phyloP scores from a whole-genome alignment of 2,888 invertebrate species.

The Lumbricus terrestris region DNA sequence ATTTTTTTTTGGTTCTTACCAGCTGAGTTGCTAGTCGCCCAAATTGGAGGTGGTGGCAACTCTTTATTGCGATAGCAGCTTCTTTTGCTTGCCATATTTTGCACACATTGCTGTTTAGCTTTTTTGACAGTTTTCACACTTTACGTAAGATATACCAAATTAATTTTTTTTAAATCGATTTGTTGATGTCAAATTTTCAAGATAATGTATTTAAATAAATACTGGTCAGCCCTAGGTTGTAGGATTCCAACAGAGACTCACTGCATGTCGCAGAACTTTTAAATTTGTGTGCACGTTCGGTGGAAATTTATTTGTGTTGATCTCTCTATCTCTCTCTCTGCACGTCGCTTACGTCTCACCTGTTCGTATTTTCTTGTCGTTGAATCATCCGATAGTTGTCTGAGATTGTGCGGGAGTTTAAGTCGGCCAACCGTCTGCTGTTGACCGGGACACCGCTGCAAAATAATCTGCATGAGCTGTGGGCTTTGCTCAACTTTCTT shows the following conservation, averaged over 20 bases:
- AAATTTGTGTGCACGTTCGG: not conserved
- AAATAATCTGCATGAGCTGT: slow-evolving; percentile 96
- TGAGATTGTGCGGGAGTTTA: slow-evolving; percentile 91
- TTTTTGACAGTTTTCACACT: too few species aligned
- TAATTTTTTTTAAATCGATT: too few species aligned
- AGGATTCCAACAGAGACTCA: not conserved
- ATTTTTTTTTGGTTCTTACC: too few species aligned
- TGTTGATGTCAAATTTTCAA: too few species aligned
- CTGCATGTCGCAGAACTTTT: not conserved
- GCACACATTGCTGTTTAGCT: too few species aligned
- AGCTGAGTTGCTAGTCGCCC: too few species aligned
- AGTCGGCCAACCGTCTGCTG: slow-evolving; percentile 89
- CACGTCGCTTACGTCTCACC: not conserved
- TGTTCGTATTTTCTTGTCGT: not conserved
- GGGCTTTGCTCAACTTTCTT: slow-evolving; percentile 95
- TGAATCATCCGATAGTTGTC: slow-evolving; percentile 67
- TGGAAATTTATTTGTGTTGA: not conserved
- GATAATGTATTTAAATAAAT: too few species aligned
- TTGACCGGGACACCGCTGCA: slow-evolving; percentile 97
- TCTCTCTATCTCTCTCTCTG: not conserved
- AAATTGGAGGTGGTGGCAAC: too few species aligned
- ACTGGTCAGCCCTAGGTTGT: not conserved
- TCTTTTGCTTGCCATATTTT: too few species aligned
- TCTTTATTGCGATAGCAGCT: too few species aligned
- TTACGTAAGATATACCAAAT: too few species aligned